Base-by-base conservation (phyloP, 92 coral and sea anemone species). In the Zoanthus gigantus region DNA sequence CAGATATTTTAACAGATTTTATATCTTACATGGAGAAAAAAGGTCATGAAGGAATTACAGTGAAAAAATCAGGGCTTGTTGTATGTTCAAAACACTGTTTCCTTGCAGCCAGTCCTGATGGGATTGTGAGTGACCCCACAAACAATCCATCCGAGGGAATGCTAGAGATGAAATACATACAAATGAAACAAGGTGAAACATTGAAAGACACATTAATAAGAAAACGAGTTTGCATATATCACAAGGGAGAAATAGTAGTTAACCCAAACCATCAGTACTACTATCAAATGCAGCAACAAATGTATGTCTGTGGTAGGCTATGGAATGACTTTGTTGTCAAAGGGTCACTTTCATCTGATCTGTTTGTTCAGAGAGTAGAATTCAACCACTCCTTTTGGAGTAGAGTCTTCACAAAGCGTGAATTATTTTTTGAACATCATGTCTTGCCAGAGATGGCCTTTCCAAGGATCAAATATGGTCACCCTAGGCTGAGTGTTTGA, bases 31-130 rank as follows among this genome's bases (percentile, higher is more conserved):
- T 34, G 84, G 14, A 31, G 53, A 67, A 72, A 18, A 72, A 74
- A 30, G 92, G 89, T 54, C 92, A 89, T 52, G n/a, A 75, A 76
- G 79, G 85, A 29, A 45, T 89, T 29, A 54, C 72, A 42, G 89
- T 84, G 54, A 42, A 58, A 15, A 37, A 71, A 65, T 48, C 67
- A 16, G 81, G 89, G 71, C 77, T 81, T 69, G 17, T 81, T 61
- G 78, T 82, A 47, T 18, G 85, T 47, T 28, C 56, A 86, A 82
- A 66, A 66, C 71, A 77, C 58, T 80, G 90, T 57, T 75, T 76
- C 28, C 87, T 86, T 37, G 90, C 83, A 75, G 87, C 90, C 31
- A 76, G 86, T 12, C 90, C 90, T 37, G 90, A 87, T 78, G 60
- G 60, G 60, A 54, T 54, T 54, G 60, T 54, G 60, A 54, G 15